These are phyloP conservation scores for Drosophila trapezifrons DNA, from an alignment of 1,140 invertebrate genomes.

Conservation along the genomic window DNA sequence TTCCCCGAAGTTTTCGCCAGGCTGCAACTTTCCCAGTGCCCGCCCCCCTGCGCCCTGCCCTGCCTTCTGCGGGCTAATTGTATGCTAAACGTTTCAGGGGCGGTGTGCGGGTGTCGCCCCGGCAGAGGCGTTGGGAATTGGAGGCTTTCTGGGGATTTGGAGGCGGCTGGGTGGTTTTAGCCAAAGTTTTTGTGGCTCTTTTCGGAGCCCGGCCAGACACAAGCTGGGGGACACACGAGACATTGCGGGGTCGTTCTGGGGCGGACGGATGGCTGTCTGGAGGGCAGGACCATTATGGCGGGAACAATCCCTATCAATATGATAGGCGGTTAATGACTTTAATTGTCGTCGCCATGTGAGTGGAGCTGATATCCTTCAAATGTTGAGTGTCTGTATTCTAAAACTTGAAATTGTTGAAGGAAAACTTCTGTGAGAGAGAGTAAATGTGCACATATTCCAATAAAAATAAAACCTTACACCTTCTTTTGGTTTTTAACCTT, in stretches of 20 bases:
- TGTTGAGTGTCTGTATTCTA: constrained; percentile 6
- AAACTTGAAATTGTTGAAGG: neutral
- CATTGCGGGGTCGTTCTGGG: constrained; percentile 18
- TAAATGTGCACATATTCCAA: too few species aligned
- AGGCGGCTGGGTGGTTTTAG: constrained; percentile 36
- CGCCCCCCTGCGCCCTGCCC: neutral
- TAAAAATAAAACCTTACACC: too few species aligned
- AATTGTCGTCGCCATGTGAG: constrained; percentile 47
- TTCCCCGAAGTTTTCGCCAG: constrained; percentile 72
- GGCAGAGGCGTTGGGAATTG: constrained; percentile 27
- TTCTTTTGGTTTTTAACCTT: too few species aligned
- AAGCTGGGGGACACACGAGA: constrained; percentile 53
- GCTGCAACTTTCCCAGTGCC: constrained; percentile 49
- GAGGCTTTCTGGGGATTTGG: constrained; percentile 44
- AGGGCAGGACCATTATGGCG: neutral
- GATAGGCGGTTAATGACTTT: constrained; percentile 74
- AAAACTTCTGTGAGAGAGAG: too few species aligned
- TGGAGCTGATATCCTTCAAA: constrained; percentile 10
- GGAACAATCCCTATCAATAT: constrained; percentile 59
- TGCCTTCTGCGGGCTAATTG: constrained; percentile 74
- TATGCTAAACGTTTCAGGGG: constrained; percentile 76
- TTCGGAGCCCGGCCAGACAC: constrained; percentile 46
- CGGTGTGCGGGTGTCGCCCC: constrained; percentile 11
- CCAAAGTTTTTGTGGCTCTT: constrained; percentile 71
- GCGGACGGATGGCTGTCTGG: constrained; percentile 2